Conservation (phyloP, 2,888 invertebrate species). For the Trachelus tabidus region DNA sequence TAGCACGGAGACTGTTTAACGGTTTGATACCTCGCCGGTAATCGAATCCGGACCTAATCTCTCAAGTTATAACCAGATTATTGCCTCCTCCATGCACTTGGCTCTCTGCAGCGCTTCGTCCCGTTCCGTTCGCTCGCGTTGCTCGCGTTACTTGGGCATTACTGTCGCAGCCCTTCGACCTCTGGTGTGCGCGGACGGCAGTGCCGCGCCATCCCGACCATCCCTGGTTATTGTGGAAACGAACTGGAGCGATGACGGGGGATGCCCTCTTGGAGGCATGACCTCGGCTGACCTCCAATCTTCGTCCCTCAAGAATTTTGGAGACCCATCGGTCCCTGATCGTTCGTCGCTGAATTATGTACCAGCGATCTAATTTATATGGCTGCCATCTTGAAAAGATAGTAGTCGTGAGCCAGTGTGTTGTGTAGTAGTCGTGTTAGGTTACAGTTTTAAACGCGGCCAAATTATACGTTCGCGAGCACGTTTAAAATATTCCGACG, state of each 20-base stretch:
- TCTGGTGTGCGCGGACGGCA: slow-evolving; percentile 21
- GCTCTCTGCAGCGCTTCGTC: slow-evolving; percentile 54
- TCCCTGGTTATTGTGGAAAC: neutral
- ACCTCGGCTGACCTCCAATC: neutral
- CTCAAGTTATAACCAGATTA: slow-evolving; percentile 68
- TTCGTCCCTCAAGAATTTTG: neutral
- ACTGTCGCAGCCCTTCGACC: slow-evolving; percentile 43
- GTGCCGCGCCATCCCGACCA: neutral
- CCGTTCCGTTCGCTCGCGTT: slow-evolving; percentile 27
- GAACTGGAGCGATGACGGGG: neutral
- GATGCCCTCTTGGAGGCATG: neutral
- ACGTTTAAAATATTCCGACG: slow-evolving; percentile 62
- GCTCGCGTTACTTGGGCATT: slow-evolving; percentile 9
- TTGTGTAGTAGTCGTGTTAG: slow-evolving; percentile 56
- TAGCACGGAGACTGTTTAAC: slow-evolving; percentile 68
- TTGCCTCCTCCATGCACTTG: slow-evolving; percentile 65
- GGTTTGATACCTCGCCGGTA: slow-evolving; percentile 67
- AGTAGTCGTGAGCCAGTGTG: slow-evolving; percentile 39
- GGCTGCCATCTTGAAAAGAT: slow-evolving; percentile 61
- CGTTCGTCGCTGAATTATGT: slow-evolving; percentile 25
- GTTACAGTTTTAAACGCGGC: slow-evolving; percentile 64
- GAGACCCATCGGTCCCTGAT: neutral
- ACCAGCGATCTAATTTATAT: slow-evolving; percentile 54
- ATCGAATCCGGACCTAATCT: slow-evolving; percentile 68
- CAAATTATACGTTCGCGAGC: slow-evolving; percentile 62